Evolutionary conservation across 2,113 vertebrate species (phyloP), one percentile per base, ranked within the genome.

Genomic region (Chloroceryle aenea): DNA sequence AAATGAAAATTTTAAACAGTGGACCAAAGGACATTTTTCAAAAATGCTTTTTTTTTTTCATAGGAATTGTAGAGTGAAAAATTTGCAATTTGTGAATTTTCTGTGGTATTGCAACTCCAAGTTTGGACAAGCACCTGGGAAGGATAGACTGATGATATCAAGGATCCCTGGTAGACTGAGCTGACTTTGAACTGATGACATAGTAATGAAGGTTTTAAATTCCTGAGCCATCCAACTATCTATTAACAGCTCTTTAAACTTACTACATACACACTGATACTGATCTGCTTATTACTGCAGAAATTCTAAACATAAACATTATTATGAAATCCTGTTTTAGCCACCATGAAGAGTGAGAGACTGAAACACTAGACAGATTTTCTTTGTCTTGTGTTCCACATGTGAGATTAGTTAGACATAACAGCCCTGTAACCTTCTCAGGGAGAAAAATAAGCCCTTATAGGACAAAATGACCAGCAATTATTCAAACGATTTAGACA

Each of bases 261-360:
- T 61, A 87, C 83, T 95, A 82, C 66, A 81, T 86, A 84, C 79
- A 61, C 52, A 48, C 43, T 92, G 92, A 97, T 96, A 97, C 69
- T 4, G 22, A 96, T 96, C 96, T 96, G 93, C 96, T 95, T 96
- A 94, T 94, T 96, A 81, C 88, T 90, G 88, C 93, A 96, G 92
- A 97, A 97, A 93, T 89, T 93, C 95, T 96, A 97, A 97, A 96
- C 92, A 96, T 84, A 96, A 96, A 95, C 83, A 94, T 87, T 90
- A 81, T 96, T 95, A 96, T 84, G 63, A 94, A 94, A 92, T 81
- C 83, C 50, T 66, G 43, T 61, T 95, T 92, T 64, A 94, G 71
- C 68, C 80, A 95, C 85, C 88, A 93, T 81, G 92, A 94, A 86
- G 0, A 6, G 52, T 25, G 59, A 81, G 56, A 90, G 61, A 64